Conservation (phyloP, 1,140 invertebrate genomes). For the Sitobion miscanthi region DNA sequence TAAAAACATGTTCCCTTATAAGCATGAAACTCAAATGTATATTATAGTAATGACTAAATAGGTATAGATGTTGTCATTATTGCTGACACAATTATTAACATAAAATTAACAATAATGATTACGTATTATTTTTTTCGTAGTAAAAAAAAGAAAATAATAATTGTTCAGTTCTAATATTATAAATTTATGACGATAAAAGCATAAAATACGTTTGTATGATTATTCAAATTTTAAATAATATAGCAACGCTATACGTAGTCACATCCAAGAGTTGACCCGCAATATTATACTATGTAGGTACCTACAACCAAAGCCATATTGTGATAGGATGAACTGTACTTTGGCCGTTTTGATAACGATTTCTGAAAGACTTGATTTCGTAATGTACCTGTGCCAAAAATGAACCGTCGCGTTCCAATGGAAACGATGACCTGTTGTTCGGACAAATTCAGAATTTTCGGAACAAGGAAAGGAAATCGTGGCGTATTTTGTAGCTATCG, state of each 20-base stretch:
- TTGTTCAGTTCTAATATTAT: not conserved
- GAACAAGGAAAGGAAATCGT: not conserved
- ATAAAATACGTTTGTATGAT: not conserved
- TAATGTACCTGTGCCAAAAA: no score
- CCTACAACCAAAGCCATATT: not conserved
- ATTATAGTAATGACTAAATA: not conserved
- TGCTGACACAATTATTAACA: not conserved
- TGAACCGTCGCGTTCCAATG: not conserved
- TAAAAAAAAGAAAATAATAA: not conserved
- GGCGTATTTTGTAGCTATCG: not conserved
- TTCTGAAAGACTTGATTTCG: not conserved
- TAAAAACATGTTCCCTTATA: constrained; percentile 5
- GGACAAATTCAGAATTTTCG: not conserved
- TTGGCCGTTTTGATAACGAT: not conserved
- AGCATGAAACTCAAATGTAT: not conserved
- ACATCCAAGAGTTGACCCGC: not conserved
- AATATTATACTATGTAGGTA: not conserved
- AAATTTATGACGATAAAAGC: not conserved
- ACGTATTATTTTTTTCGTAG: not conserved
- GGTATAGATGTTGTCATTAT: not conserved
- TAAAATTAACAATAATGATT: not conserved
- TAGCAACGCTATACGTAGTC: not conserved
- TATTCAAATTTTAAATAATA: not conserved
- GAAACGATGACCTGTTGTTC: not conserved
- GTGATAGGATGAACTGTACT: not conserved